Base-by-base conservation (phyloP, 2,888 invertebrate genomes). In the Oxyteleia sp. region DNA sequence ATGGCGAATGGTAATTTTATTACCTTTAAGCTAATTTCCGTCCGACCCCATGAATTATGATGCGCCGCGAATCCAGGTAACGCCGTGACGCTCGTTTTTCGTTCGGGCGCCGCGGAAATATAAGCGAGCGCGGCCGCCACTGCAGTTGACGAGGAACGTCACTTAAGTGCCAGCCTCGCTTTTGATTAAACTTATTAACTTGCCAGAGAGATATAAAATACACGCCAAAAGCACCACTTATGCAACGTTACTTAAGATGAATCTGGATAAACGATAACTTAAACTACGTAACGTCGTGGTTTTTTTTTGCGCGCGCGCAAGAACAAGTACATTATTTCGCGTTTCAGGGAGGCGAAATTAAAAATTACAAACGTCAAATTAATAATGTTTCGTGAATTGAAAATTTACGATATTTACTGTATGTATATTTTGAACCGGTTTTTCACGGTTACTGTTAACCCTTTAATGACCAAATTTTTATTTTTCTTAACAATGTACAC, bases 171-270 rank as follows among this genome's bases (percentile, higher is more conserved):
- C 68, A 61, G 71, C 13, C 49, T 57, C 64, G 71, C 64, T 79
- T 79, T 66, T 79, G 64, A 79, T 79, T 79, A 79, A 79, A 79
- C 66, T 72, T 57, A 72, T 79, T 79, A 79, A 71, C 71, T 71
- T 43, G 35, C 45, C 26, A 8, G 23, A 23, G 79, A 59, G 43
- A 57, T 57, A 41, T 41, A 32, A 57, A 79, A 57, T 59, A 49
- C 32, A 35, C 26, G 53, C 18, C 66, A 18, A 59, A 57, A 35
- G 57, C 41, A 26, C 59, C 59, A 59, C 59, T 57, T 59, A 15
- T 41, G 59, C 59, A n/a, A 59, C 2, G 41, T 43, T 43, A 26
- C 26, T 43, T n/a, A 43, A 43, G 23, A 41, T 43, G 59, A 59
- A 59, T 59, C 41, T 41, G 59, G 41, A 43, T 59, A 59, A 59